Conservation (phyloP, 2,888 invertebrate genomes). For the Marronus borbonicus region DNA sequence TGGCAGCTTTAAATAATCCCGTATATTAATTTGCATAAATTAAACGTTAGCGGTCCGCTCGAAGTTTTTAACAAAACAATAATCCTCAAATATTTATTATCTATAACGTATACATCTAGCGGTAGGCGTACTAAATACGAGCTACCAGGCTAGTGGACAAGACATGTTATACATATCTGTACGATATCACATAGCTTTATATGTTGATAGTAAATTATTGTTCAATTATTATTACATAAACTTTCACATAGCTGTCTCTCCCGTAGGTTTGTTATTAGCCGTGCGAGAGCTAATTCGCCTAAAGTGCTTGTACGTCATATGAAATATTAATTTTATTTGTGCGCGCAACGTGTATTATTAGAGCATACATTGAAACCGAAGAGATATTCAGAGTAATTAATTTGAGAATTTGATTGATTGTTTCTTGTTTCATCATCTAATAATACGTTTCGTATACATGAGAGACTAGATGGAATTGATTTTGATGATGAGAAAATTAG, state of each 20-base stretch:
- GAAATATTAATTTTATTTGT: slow-evolving; percentile 4
- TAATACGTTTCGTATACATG: not conserved
- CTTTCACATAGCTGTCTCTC: slow-evolving; percentile 16
- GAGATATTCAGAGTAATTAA: not conserved
- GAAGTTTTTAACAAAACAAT: slow-evolving; percentile 18
- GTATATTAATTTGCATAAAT: slow-evolving; percentile 36
- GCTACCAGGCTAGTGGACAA: not conserved
- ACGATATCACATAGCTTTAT: not conserved
- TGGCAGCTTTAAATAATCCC: slow-evolving; percentile 16
- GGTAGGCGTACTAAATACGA: slow-evolving; percentile 28
- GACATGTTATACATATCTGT: not conserved
- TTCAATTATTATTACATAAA: slow-evolving; percentile 23
- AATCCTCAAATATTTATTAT: slow-evolving; percentile 17
- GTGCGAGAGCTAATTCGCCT: slow-evolving; percentile 1
- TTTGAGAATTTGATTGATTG: not conserved
- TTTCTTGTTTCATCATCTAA: not conserved
- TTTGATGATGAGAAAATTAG: not conserved
- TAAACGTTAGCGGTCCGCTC: slow-evolving; percentile 13
- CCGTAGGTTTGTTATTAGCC: slow-evolving; percentile 11
- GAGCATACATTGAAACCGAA: not conserved
- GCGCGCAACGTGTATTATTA: not conserved
- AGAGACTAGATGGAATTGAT: not conserved
- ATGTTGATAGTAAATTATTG: slow-evolving; percentile 16
- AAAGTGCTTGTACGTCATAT: slow-evolving; percentile 3
- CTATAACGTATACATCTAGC: not conserved